Conservation (phyloP, 1,140 invertebrate species). For the Lethrus apterus region DNA sequence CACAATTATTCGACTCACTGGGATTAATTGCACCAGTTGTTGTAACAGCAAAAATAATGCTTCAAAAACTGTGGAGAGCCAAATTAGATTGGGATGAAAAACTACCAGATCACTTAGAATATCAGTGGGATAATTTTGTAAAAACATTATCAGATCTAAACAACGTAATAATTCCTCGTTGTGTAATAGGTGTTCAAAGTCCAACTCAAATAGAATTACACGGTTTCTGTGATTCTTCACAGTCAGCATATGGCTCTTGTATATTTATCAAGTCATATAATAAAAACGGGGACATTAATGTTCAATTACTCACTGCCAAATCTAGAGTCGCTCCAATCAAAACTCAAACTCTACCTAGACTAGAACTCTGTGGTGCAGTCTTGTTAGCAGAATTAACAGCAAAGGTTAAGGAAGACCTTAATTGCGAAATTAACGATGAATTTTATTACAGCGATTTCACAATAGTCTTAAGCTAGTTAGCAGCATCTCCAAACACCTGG, state of each 20-base stretch:
- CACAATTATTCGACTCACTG: conserved; percentile 7
- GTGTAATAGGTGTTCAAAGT: too few relatives aligned
- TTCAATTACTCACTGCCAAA: too few relatives aligned
- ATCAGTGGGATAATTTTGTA: conserved; percentile 25
- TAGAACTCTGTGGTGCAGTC: conserved; percentile 43
- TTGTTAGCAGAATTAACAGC: conserved; percentile 36
- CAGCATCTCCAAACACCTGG: conserved; percentile 27
- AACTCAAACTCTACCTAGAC: too few relatives aligned
- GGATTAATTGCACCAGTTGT: too few relatives aligned
- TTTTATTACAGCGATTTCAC: conserved; percentile 39
- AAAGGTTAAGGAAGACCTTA: conserved; percentile 24
- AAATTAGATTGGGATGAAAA: conserved; percentile 26
- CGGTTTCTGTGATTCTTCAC: too few relatives aligned
- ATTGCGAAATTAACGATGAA: conserved; percentile 20
- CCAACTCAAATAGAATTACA: conserved; percentile 35
- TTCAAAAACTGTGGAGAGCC: conserved; percentile 25
- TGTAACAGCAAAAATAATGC: conserved; percentile 21
- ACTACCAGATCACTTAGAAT: conserved; percentile 16
- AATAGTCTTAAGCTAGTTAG: conserved; percentile 38
- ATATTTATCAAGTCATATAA: too few relatives aligned
- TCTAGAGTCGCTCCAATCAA: too few relatives aligned
- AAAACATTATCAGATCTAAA: conserved; percentile 20
- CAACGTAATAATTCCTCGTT: conserved; percentile 24
- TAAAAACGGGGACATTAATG: too few relatives aligned
- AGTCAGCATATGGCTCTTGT: too few relatives aligned